Percentiles rank a stretch among this genome's conserved stretches.
Conservation (phyloP, 2,113 vertebrate species). For the Solenodon paradoxus region DNA sequence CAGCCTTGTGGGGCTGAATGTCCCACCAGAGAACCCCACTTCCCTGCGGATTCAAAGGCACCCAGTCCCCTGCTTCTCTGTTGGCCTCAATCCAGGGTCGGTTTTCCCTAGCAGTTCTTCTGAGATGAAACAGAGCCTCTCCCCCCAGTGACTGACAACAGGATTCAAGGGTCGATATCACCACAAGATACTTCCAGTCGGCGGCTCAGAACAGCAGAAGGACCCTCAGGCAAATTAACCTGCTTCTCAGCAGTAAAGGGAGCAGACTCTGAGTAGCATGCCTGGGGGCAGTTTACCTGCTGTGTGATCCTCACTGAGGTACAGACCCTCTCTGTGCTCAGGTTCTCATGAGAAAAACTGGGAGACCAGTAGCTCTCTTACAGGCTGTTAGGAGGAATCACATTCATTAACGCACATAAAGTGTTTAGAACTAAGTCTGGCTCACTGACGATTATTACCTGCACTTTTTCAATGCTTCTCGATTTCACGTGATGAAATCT, state of each 20-base stretch:
- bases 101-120: not conserved
- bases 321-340: not conserved
- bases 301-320: not conserved
- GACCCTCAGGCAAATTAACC: not conserved
- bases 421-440: not conserved
- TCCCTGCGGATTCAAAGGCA: rapidly evolving
- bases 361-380: not conserved
- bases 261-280: not conserved
- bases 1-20: not conserved
- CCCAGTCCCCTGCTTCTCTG: not conserved
- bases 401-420: not conserved
- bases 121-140: not conserved
- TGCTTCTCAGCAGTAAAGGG: not conserved
- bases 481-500: not conserved
- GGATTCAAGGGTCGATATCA: not conserved
- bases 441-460: not conserved
- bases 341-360: not conserved
- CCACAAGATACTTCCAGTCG: not conserved
- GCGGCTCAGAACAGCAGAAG: not conserved
- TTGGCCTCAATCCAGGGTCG: not conserved
- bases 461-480: not conserved
- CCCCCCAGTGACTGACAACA: rapidly evolving
- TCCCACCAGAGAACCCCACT: rapidly evolving
- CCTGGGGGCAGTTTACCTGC: not conserved
- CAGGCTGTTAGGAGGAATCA: not conserved